Percentiles rank a stretch among this genome's conserved stretches.
Conservation (phyloP, 2,113 vertebrate genomes). For the Nansenia antarctica region DNA sequence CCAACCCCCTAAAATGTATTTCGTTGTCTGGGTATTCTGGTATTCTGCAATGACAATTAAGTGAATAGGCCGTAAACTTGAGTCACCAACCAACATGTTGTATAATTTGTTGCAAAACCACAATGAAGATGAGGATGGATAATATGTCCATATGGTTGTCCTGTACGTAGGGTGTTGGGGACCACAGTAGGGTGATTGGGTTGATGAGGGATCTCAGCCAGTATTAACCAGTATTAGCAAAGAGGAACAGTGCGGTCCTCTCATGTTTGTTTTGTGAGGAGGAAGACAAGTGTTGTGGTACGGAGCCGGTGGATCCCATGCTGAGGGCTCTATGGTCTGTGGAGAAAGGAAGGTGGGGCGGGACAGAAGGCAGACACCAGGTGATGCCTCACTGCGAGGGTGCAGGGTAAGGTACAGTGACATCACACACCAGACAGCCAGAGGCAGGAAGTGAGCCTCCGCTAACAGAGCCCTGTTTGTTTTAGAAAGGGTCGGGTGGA, state of each 20-base stretch:
- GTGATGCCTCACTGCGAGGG: constrained; percentile 19
- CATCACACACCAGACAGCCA: constrained; percentile 7
- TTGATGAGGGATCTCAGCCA: neutral
- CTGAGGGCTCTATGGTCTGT: neutral
- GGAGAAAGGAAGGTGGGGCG: too few species aligned
- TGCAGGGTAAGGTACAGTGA: constrained; percentile 18
- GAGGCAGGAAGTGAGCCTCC: constrained; percentile 47
- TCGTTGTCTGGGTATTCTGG: too few species aligned
- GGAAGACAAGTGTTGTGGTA: neutral
- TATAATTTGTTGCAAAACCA: too few species aligned
- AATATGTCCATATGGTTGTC: too few species aligned
- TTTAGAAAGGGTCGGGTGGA: constrained; percentile 29
- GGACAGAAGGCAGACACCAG: constrained; percentile 27
- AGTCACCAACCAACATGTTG: too few species aligned
- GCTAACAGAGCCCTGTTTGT: constrained; percentile 40
- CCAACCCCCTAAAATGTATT: too few species aligned
- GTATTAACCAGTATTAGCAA: neutral
- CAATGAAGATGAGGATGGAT: too few species aligned
- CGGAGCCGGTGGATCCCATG: neutral
- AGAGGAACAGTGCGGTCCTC: neutral
- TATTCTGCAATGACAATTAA: too few species aligned
- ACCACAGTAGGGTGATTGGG: too few species aligned
- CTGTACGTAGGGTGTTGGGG: too few species aligned
- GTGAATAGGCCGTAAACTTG: too few species aligned
- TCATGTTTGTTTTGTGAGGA: neutral